Base-by-base conservation (phyloP, 2,888 invertebrate species). In the Xanthia togata region DNA sequence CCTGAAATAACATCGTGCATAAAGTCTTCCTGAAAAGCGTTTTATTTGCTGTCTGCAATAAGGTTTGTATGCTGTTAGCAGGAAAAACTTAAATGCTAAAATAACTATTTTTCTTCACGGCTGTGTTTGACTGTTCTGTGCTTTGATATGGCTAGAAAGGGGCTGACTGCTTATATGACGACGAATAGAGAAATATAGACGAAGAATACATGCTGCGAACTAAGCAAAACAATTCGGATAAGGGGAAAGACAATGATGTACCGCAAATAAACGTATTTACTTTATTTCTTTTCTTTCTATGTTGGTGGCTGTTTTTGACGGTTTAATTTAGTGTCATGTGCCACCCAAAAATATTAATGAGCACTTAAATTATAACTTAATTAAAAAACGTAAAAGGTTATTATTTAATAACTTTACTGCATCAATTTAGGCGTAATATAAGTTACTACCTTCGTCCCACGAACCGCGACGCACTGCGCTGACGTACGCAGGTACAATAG, bases 361-460 rank as follows among this genome's bases (percentile, higher is more conserved):
- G 3, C 38, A 71, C 62, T 38, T 55, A 64, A 17, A 50, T 65
- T 50, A 50, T 60, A 68, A 62, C n/a, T 12, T 41, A 31, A 73
- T 64, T 62, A 76, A 67, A 67, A 69, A 70, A 64, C n/a, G 12
- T 69, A 47, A 88, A 90, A 90, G 86, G 83, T 90, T 88, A 89
- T 90, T 87, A 78, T 88, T 91, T 91, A 90, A 91, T 87, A 85
- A 83, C 86, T 83, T 86, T 65, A 83, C 76, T 86, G 77, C 81
- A 78, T 81, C 85, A 87, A 89, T 84, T 88, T 81, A 80, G 83
- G 76, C 73, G 84, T 85, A 84, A 81, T 88, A 85, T 81, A 82
- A 84, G 60, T 78, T 76, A 79, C 76, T 79, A 63, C 67, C 63
- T 79, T 70, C 68, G 67, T 65, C 44, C 62, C 57, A 72, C 87